Percentiles rank a stretch among this genome's conserved stretches.
These are phyloP conservation scores for Suncus etruscus DNA, from an alignment of 2,113 vertebrate species.

Conservation along the genomic window DNA sequence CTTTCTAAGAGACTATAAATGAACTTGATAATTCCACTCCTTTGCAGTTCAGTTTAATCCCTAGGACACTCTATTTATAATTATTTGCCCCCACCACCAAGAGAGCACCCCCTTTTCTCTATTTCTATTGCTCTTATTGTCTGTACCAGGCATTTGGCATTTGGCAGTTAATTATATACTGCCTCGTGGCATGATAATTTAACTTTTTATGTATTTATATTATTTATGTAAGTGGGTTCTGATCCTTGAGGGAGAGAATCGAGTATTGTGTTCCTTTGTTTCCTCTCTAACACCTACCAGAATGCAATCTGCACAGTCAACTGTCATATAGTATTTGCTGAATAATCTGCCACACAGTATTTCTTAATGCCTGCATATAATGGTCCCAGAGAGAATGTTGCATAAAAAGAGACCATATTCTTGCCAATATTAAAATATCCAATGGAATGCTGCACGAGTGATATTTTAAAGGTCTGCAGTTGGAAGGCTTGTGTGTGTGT, in stretches of 20 bases:
- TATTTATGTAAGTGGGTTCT: slow-evolving; percentile 65
- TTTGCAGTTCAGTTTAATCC: slow-evolving; percentile 68
- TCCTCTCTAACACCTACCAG: slow-evolving; percentile 63
- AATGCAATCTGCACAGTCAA: slow-evolving; percentile 52
- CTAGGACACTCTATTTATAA: slow-evolving; percentile 83
- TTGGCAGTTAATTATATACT: slow-evolving; percentile 70
- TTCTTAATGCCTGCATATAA: slow-evolving; percentile 76
- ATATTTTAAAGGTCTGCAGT: slow-evolving; percentile 61
- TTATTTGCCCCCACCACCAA: slow-evolving; percentile 61
- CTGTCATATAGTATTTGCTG: slow-evolving; percentile 80
- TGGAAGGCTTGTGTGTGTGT: slow-evolving; percentile 42
- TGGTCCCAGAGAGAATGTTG: slow-evolving; percentile 77
- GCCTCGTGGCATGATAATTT: slow-evolving; percentile 67
- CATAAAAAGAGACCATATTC: slow-evolving; percentile 73
- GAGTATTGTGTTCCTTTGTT: slow-evolving; percentile 67
- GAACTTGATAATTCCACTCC: slow-evolving; percentile 52
- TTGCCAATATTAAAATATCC: slow-evolving; percentile 74
- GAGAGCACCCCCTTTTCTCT: background rate
- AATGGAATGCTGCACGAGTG: slow-evolving; percentile 50
- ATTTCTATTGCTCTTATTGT: slow-evolving; percentile 19
- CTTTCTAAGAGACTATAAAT: slow-evolving; percentile 63
- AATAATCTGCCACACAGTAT: slow-evolving; percentile 79
- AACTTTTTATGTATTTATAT: slow-evolving; percentile 60
- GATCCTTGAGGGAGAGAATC: slow-evolving; percentile 61
- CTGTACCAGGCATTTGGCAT: slow-evolving; percentile 62